Base-by-base conservation (phyloP, 1,140 invertebrate species). In the Pogonognathellus flavescens region DNA sequence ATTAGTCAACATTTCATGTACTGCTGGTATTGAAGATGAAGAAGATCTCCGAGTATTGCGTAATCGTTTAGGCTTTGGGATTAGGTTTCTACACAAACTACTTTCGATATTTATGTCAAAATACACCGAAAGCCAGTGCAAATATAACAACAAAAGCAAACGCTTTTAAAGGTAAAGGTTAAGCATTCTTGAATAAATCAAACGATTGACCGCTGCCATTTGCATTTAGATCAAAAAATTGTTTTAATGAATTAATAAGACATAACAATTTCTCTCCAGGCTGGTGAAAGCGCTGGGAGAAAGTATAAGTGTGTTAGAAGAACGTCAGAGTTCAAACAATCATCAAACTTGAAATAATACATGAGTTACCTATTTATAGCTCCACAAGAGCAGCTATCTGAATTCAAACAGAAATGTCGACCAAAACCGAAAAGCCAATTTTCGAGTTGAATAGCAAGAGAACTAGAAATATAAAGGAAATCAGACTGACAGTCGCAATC, bases 381-480 rank as follows among this genome's bases (percentile, higher is more conserved):
- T 76, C 25, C n/a, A 25, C 49, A 25, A 13, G 70, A 76, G 70
- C 70, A 76, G 70, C 70, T 76, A 76, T 31, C 41, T 49, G 70
- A 76, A 49, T 76, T 25, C 70, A 76, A 76, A 76, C 25, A 76
- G 70, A 76, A 76, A 76, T 76, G 70, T 76, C 70, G 70, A 76
- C 70, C 70, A 76, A 76, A 76, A 76, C 70, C 70, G 70, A 76
- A 76, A 76, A 76, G 70, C 70, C 70, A 76, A 76, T 76, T 76
- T 76, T 76, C 70, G 70, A 76, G 70, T 41, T 25, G 70, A 76
- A 76, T 76, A 76, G 31, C 70, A 76, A 76, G 70, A 76, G 70
- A 76, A 76, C 70, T 76, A 76, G 70, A 76, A 76, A 76, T 76
- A 76, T 76, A 76, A 76, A 76, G 70, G 70, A 76, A 76, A 76